These are phyloP conservation scores for Diaphora mendica DNA, from an alignment of 2,888 invertebrate genomes.

Conservation along the genomic window DNA sequence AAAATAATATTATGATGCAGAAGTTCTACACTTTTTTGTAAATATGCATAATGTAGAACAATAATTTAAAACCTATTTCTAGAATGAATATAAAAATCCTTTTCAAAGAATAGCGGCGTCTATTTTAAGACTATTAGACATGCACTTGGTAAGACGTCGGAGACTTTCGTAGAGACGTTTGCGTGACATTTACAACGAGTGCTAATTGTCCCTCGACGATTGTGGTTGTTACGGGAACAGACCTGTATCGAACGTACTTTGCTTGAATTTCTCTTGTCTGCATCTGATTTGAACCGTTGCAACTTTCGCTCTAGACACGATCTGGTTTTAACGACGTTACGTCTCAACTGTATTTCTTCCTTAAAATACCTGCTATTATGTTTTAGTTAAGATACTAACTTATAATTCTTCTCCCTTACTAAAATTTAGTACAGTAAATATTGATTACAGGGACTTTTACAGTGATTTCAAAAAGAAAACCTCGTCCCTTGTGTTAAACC, in stretches of 20 bases:
- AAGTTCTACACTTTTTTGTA: background rate
- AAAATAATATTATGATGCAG: background rate
- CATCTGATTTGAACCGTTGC: constrained; percentile 77
- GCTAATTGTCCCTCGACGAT: constrained; percentile 73
- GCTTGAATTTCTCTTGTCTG: constrained; percentile 71
- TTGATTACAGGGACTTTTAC: background rate
- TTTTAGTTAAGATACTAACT: constrained; percentile 20
- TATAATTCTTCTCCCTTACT: background rate
- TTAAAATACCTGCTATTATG: constrained; percentile 42
- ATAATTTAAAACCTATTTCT: constrained; percentile 40
- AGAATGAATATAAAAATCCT: constrained; percentile 38
- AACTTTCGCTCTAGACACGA: constrained; percentile 79
- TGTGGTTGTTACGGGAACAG: constrained; percentile 69
- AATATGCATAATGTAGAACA: constrained; percentile 8
- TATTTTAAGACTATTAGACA: constrained; percentile 43
- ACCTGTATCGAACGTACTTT: constrained; percentile 72
- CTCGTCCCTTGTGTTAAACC: background rate
- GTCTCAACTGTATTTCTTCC: constrained; percentile 51
- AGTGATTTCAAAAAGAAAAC: background rate
- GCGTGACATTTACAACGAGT: constrained; percentile 79
- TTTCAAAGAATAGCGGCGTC: constrained; percentile 39
- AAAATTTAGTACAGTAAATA: background rate
- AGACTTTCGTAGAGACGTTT: constrained; percentile 52
- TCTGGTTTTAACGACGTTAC: constrained; percentile 67
- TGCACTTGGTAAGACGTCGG: constrained; percentile 30